Evolutionary conservation across 53 echinoderm and acorn worm species (phyloP).

Genomic region (Pentamera pediparva): DNA sequence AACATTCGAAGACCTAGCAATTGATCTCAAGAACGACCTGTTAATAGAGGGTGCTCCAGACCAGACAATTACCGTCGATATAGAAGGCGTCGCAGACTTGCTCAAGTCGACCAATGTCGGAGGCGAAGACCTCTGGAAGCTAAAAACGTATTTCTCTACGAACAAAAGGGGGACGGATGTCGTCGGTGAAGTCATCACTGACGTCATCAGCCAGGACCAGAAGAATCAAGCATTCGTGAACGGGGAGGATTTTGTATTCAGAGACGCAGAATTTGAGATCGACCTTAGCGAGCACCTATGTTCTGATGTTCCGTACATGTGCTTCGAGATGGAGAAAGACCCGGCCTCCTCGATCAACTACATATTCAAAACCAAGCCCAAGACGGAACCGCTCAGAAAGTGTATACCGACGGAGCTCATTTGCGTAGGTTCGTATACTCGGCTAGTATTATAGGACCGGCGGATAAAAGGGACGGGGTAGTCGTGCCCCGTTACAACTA

Average conservation of each 20-base stretch:
- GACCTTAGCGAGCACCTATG: neutral
- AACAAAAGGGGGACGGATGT: neutral
- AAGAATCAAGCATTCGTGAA: neutral
- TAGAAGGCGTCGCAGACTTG: neutral
- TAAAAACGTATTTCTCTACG: constrained; percentile 4
- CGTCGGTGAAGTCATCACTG: neutral
- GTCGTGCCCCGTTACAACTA: too few relatives aligned
- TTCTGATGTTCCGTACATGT: neutral
- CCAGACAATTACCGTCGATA: neutral
- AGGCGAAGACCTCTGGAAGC: constrained; percentile 6
- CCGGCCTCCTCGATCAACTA: constrained; percentile 15
- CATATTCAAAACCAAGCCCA: neutral
- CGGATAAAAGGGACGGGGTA: too few relatives aligned
- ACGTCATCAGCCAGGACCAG: constrained; percentile 3
- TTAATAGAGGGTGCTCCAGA: constrained; percentile 7
- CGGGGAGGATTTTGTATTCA: constrained; percentile 3
- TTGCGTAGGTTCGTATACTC: constrained; percentile 6
- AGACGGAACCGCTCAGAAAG: neutral
- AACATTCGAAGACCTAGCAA: neutral
- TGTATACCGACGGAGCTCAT: neutral
- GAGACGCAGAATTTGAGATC: neutral
- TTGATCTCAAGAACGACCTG: neutral
- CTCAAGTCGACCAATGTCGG: constrained; percentile 16
- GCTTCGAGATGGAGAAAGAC: constrained; percentile 15
- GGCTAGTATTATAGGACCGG: too few relatives aligned